Base-by-base conservation (phyloP, 2,797 vertebrate genomes). In the Stomatorhinus walkeri region DNA sequence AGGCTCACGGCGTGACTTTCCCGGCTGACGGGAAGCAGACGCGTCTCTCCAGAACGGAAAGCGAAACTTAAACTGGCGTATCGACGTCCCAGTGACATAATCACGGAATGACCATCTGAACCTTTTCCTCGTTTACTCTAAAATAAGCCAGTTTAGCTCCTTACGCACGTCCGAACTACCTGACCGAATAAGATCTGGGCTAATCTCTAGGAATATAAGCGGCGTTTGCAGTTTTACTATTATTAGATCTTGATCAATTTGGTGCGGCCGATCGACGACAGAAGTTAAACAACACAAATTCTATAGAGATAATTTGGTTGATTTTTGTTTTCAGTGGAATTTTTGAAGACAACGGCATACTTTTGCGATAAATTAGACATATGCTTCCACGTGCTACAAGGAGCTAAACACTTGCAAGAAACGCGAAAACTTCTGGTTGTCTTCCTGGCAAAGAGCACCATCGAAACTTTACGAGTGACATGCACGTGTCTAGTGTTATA, bases 1-100 rank as follows among this genome's bases (percentile, higher is more conserved):
- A 43, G 72, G 72, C 36, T 36, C 36, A 12, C 72, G 72, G 72
- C 72, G 72, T 79, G 72, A 40, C 16, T 79, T 79, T 14, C 46
- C 48, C 22, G 24, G 7, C 85, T 24, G 14, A 59, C 89, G 22
- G 54, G 89, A 84, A 88, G n/a, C 28, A 4, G 54, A 61, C 36
- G n/a, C 61, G 14, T 61, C 89, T 88, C 3, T 0, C 0, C 5
- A 81, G 92, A 95, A 94, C 88, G 6, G 93, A 95, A 95, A 96
- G 83, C 93, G 95, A 96, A 96, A 96, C 90, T 90, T 88, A 86
- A 16, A 52, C 59, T 6, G 22, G 48, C 12, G 46, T 68, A 32
- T 81, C 32, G 52, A 81, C 52, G 51, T 36, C 16, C 36, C 46
- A 8, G 22, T 49, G 43, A 16, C 22, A 59, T 88, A 83, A 59